Evolutionary conservation across 2,113 vertebrate species (phyloP).

Genomic region (Osmerus mordax): DNA sequence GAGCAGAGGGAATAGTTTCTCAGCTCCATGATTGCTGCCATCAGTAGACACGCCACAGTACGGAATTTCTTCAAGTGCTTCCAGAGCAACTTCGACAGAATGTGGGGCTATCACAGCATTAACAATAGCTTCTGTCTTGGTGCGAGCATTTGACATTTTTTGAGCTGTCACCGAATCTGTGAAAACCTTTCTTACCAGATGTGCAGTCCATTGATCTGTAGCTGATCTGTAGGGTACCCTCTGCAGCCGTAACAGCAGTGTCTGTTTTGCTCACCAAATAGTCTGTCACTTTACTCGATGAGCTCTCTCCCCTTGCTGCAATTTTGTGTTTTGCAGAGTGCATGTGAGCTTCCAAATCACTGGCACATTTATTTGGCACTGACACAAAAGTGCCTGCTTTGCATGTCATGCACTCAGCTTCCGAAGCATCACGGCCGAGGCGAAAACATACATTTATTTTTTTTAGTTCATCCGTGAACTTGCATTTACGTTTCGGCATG

Average conservation of each 20-base stretch:
- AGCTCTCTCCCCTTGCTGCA: neutral
- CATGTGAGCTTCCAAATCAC: neutral
- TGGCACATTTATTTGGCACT: no score
- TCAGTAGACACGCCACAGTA: slow-evolving; percentile 27
- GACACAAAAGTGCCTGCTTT: no score
- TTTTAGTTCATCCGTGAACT: no score
- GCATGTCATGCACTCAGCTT: no score
- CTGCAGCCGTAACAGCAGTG: slow-evolving; percentile 4
- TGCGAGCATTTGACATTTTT: slow-evolving; percentile 14
- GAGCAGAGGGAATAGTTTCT: slow-evolving; percentile 21
- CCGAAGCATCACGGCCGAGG: no score
- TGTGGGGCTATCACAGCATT: slow-evolving; percentile 16
- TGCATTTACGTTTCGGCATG: no score
- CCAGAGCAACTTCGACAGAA: slow-evolving; percentile 29
- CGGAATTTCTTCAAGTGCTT: slow-evolving; percentile 31
- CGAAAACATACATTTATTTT: no score
- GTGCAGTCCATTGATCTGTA: slow-evolving; percentile 37
- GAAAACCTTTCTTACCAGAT: slow-evolving; percentile 6
- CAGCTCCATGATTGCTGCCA: slow-evolving; percentile 19
- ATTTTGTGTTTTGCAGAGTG: neutral
- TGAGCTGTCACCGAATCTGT: slow-evolving; percentile 16
- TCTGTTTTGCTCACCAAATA: neutral
- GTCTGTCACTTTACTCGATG: neutral
- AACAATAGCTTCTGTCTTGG: slow-evolving; percentile 32
- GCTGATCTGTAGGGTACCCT: neutral